Base-by-base conservation (phyloP, 2,113 vertebrate species). In the Oreochromis niloticus region DNA sequence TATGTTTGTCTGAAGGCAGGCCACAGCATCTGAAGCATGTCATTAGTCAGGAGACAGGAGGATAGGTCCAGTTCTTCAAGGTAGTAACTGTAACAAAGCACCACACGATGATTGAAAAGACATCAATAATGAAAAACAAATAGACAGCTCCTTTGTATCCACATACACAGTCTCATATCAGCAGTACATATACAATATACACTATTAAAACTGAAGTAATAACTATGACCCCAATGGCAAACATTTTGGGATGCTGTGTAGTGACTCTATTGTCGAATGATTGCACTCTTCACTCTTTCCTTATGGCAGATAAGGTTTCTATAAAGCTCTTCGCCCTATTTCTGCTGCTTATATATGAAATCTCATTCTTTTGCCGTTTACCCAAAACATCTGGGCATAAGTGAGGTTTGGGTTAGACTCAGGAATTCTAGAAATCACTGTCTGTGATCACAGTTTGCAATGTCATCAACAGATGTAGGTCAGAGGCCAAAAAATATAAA, bases 1-100 rank as follows among this genome's bases (percentile, higher is more conserved):
- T 68, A 96, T 81, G 97, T 96, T 36, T 97, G 97, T 82, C 96
- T 95, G 68, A 99, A 96, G 85, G 98, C 96, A 0, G 98, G 97
- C 86, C 85, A 89, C 43, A 99, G 96, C 2, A 96, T 97, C 56
- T 87, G 94, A 55, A 99, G 87, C 88, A 97, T 93, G 8, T 95
- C 63, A 1, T 94, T 84, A 24, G 97, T 97, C 7, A 99, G 95
- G 87, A 98, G 96, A 92, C 99, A 99, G 52, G 97, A 97, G 32
- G 97, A 97, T 79, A 99, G 95, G 95, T 98, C 97, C 92, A 99
- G 96, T 81, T 97, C 96, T 1, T 98, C 94, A 61, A 99, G 95
- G 6, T 95, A 93, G 46, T 90, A 94, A 85, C 95, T 95, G 43
- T 27, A 85, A 57, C n/a, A 39, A 57, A 68, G n/a, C 14, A 54